Evolutionary conservation across 2,113 vertebrate species (phyloP), one percentile per base, ranked within the genome.

Genomic region (Etheostoma spectabile): DNA sequence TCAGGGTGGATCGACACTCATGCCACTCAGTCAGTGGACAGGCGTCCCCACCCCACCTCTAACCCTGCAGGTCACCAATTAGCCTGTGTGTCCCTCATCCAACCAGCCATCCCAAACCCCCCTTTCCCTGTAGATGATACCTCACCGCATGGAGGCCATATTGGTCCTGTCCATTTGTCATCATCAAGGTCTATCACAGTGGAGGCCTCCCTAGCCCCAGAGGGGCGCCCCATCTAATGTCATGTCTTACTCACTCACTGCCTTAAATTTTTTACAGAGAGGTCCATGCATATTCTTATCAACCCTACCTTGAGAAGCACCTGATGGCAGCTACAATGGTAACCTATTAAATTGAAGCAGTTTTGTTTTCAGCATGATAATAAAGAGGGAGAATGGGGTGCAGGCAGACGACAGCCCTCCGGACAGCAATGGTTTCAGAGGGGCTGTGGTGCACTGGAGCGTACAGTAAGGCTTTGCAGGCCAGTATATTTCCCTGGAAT

Each of bases 111-210:
- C 62, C 72, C 42, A 56, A 70, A 66, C 64, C 73, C 79, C 70
- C 81, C 42, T 72, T 75, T 76, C 84, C 80, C 80, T 70, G 24
- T 71, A 84, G 88, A 94, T 92, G 91, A 92, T 93, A 88, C 92
- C 78, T 86, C 89, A 80, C 86, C 92, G 83, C 86, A 84, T 85
- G 86, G 94, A 92, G 94, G 77, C 83, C 92, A 84, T 83, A 61
- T 82, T 84, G 90, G 24, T 66, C 56, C 76, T 83, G 69, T 90
- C 88, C 88, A 95, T 96, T 96, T 95, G 92, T 97, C 96, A 96
- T 95, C 94, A 95, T 96, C 94, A 93, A 80, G 77, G 74, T 77
- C 81, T 87, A 89, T 91, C 71, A 61, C 82, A 79, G 74, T 70
- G 53, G 80, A 88, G 84, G 65, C 81, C 82, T 88, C 80, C 59